A percentile compares a stretch with the other conserved stretches of the same genome.
Evolutionary conservation across 92 coral and sea anemone genomes (phyloP).

Genomic region (Scolanthus callimorphus): DNA sequence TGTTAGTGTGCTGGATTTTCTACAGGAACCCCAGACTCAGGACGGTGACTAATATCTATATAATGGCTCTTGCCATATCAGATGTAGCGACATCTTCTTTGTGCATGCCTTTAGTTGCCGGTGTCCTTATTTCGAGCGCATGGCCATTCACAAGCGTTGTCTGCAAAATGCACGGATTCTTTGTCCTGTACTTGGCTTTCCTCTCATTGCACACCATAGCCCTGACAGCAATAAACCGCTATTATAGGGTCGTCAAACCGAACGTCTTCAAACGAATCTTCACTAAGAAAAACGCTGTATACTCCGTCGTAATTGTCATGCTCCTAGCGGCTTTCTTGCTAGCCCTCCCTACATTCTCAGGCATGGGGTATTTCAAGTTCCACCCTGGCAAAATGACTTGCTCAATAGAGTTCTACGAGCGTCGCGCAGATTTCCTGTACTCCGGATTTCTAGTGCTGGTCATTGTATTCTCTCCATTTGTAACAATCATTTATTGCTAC

Average conservation of each 20-base stretch:
- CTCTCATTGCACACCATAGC: slow-evolving; percentile 54
- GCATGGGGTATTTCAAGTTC: slow-evolving; percentile 39
- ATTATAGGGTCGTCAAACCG: slow-evolving; percentile 41
- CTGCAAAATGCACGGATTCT: slow-evolving; percentile 50
- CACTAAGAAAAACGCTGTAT: slow-evolving; percentile 25
- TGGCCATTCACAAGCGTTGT: slow-evolving; percentile 29
- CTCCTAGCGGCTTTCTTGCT: slow-evolving; percentile 29
- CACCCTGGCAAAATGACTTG: slow-evolving; percentile 59
- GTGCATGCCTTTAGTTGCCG: slow-evolving; percentile 49
- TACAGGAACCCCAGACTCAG: slow-evolving; percentile 38
- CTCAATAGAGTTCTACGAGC: slow-evolving; percentile 35
- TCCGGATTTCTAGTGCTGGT: slow-evolving; percentile 33
- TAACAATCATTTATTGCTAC: slow-evolving; percentile 42
- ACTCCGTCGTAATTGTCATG: slow-evolving; percentile 17
- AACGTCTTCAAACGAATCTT: slow-evolving; percentile 32
- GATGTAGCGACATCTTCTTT: slow-evolving; percentile 44
- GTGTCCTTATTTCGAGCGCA: slow-evolving; percentile 37
- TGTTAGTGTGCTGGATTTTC: slow-evolving; percentile 42
- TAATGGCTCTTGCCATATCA: slow-evolving; percentile 46
- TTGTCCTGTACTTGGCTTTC: slow-evolving; percentile 39
- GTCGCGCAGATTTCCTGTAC: slow-evolving; percentile 28
- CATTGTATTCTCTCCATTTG: slow-evolving; percentile 33
- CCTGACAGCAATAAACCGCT: slow-evolving; percentile 43
- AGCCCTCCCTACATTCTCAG: slow-evolving; percentile 26
- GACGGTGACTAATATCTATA: slow-evolving; percentile 34